phyloP scores from a whole-genome alignment of 2,113 vertebrate genomes.

The Pao palembangensis region DNA sequence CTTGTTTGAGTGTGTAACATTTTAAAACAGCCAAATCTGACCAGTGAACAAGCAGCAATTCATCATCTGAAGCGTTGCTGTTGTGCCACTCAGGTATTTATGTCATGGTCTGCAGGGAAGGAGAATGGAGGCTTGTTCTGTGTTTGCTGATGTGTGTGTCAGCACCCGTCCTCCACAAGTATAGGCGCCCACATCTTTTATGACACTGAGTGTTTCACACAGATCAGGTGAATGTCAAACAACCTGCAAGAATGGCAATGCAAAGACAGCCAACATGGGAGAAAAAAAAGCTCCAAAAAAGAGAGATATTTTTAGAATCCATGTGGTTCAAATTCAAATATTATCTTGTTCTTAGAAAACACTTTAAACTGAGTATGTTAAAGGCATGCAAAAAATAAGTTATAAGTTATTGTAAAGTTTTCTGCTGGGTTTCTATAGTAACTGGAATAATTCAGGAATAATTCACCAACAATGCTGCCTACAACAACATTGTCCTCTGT shows the following conservation, averaged over 20 bases:
- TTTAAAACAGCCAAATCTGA: slow-evolving; percentile 1
- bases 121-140: slow-evolving; percentile 67
- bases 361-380: too few species aligned
- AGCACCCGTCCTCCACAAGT: slow-evolving; percentile 46
- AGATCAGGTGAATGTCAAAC: slow-evolving; percentile 71
- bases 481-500: too few species aligned
- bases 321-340: neutral
- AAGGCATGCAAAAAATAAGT: too few species aligned
- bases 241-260: slow-evolving; percentile 59
- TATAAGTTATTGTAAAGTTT: too few species aligned
- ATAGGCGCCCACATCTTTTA: slow-evolving; percentile 55
- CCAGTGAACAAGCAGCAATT: slow-evolving; percentile 50
- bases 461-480: too few species aligned
- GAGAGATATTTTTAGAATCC: neutral
- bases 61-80: slow-evolving; percentile 60
- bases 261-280: slow-evolving; percentile 18
- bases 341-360: too few species aligned
- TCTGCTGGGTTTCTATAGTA: too few species aligned
- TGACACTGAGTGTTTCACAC: slow-evolving; percentile 57
- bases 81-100: slow-evolving; percentile 59
- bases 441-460: too few species aligned
- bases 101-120: slow-evolving; percentile 64
- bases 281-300: neutral
- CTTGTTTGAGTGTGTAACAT: slow-evolving; percentile 16
- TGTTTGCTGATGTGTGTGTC: slow-evolving; percentile 47